Evolutionary conservation across 1,140 invertebrate genomes (phyloP), one percentile per base, ranked within the genome.

Genomic region (Delia radicum): DNA sequence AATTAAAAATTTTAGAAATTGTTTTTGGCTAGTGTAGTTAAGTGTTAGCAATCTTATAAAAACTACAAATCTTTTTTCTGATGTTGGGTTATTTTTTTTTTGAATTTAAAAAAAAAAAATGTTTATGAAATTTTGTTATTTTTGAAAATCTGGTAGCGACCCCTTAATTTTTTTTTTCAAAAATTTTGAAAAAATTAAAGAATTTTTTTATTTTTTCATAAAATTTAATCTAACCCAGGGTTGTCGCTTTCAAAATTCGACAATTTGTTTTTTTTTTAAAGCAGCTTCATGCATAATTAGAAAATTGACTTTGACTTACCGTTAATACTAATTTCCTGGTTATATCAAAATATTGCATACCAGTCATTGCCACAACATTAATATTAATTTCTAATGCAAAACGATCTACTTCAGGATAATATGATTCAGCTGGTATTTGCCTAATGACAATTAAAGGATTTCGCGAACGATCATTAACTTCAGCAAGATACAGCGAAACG

Each of bases 311-410:
- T 3, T 1, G 5, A 71, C 76, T 71, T 71, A 85, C 82, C 15
- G 80, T 76, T 31, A 93, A 86, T 79, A 92, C 87, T 10, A 91
- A 88, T 75, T 89, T 90, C 79, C 90, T 87, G 61, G 90, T 92
- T 5, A 92, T 87, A 12, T 87, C 88, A 78, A 92, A 92, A 77
- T 91, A 92, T 76, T 89, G 87, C 46, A 90, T 82, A 12, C 91
- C 91, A 2, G 90, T 89, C 6, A 92, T 79, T 12, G 89, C 88
- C 13, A 91, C 85, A 1, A 88, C 86, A 77, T 91, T 90, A 24
- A 87, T 86, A 8, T 87, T 86, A 18, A 91, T 86, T 84, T 91
- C 90, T 24, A 85, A 82, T 24, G 89, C 85, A 42, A 92, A 87
- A 74, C 91, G 87, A 65, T 89, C 86, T 2, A 90, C 90, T 86